Percentiles rank a stretch among this genome's conserved stretches.
Evolutionary conservation across 1,140 invertebrate genomes (phyloP).

Genomic region (Leptinotarsa texana): DNA sequence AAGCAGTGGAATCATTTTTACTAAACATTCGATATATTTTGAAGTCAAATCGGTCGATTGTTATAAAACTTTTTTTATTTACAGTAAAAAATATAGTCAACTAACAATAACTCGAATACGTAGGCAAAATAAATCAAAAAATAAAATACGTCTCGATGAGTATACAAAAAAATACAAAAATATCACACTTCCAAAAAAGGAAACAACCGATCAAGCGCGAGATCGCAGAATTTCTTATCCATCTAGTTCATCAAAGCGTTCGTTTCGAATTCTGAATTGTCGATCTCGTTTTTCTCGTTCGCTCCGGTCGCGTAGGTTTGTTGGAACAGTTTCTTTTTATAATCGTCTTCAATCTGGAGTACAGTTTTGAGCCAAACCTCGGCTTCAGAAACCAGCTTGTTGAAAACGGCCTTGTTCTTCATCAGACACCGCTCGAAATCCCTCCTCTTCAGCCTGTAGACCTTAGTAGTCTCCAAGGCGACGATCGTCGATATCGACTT

Average conservation of each 20-base stretch:
- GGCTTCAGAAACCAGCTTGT: conserved; percentile 40
- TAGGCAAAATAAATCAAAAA: no score
- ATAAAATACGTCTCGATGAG: background rate
- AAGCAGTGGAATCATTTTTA: no score
- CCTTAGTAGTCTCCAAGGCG: conserved; percentile 62
- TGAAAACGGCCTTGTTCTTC: conserved; percentile 34
- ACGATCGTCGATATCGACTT: conserved; percentile 58
- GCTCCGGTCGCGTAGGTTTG: conserved; percentile 21
- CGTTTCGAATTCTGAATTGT: no score
- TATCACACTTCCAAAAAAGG: background rate
- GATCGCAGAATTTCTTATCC: no score
- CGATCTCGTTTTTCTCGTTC: background rate
- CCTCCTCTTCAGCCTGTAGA: conserved; percentile 57
- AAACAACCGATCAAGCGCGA: background rate
- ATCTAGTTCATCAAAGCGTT: no score
- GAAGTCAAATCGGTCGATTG: no score
- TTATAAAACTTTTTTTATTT: no score
- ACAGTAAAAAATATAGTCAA: no score
- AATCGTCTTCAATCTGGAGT: conserved; percentile 42
- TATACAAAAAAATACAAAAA: background rate
- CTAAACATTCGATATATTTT: no score
- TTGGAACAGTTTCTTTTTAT: conserved; percentile 37
- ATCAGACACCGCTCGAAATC: conserved; percentile 53
- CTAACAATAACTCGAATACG: no score
- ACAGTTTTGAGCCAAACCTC: conserved; percentile 42